Percentiles rank a stretch among this genome's conserved stretches.
Evolutionary conservation across 2,113 vertebrate species (phyloP).

Genomic region (Chrysochloris asiatica): DNA sequence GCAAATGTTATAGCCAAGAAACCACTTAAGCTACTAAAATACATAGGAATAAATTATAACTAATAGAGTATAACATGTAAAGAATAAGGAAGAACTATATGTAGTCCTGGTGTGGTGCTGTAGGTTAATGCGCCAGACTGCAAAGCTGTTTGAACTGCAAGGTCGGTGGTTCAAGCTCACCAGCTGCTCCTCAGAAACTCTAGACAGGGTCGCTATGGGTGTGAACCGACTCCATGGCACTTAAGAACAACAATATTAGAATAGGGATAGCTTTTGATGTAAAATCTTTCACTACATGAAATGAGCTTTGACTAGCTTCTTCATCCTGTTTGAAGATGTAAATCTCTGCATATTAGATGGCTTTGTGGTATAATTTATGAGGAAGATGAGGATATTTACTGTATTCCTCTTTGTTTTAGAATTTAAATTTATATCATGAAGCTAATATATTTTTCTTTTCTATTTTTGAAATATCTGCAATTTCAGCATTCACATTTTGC

Average conservation of each 20-base stretch:
- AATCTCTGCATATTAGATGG: not conserved
- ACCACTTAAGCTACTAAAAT: not conserved
- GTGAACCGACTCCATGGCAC: no score
- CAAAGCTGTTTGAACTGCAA: no score
- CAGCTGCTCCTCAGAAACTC: no score
- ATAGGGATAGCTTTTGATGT: not conserved
- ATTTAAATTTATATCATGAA: not conserved
- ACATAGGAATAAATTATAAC: not conserved
- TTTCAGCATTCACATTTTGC: not conserved
- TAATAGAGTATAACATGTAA: not conserved
- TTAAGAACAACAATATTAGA: no score
- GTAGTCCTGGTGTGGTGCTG: no score
- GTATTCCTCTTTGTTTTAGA: not conserved
- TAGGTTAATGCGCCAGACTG: no score
- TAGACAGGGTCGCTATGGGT: no score
- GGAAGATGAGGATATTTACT: not conserved
- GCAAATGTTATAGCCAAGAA: not conserved
- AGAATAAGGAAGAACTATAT: not conserved
- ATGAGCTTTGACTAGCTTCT: not conserved
- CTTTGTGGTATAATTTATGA: not conserved
- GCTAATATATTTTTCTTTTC: not conserved
- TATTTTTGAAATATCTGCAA: not conserved
- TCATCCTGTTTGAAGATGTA: not conserved
- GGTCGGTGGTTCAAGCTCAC: no score
- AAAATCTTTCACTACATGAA: not conserved